Evolutionary conservation across 2,797 vertebrate genomes (phyloP).

Genomic region (Amazona finschi): DNA sequence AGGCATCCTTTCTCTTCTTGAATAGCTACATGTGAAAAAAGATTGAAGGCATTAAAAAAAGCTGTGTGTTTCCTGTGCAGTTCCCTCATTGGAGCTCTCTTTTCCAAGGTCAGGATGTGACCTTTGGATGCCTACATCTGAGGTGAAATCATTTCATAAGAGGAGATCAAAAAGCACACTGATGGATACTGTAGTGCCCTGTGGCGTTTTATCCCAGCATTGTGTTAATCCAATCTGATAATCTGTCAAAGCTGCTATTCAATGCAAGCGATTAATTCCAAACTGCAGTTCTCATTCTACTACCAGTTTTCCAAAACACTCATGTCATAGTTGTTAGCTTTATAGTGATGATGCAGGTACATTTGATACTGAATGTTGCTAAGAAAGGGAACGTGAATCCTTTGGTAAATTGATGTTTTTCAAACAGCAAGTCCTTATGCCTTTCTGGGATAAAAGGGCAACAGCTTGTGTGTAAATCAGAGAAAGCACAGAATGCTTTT

Average conservation of each 20-base stretch:
- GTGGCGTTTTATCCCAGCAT: background rate
- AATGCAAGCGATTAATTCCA: background rate
- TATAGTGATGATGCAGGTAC: accelerated
- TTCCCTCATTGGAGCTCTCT: background rate
- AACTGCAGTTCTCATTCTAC: background rate
- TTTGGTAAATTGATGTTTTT: background rate
- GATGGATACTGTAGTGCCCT: background rate
- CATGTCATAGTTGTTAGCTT: background rate
- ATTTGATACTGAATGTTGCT: background rate
- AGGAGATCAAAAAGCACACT: background rate
- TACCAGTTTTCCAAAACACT: background rate
- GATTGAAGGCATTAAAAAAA: background rate
- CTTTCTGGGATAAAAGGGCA: background rate
- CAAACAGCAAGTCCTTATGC: background rate
- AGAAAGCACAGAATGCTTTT: background rate
- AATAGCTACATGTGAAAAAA: background rate
- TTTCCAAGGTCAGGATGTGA: slow-evolving; percentile 19
- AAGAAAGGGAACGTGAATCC: background rate
- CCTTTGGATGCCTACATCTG: background rate
- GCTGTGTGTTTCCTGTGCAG: background rate
- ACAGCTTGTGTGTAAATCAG: background rate
- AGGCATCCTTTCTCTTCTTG: slow-evolving; percentile 14
- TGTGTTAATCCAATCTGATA: background rate
- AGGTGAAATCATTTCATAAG: slow-evolving; percentile 2
- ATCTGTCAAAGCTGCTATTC: background rate